Conservation (phyloP, 2,113 vertebrate species). For the Pholis gunnellus region DNA sequence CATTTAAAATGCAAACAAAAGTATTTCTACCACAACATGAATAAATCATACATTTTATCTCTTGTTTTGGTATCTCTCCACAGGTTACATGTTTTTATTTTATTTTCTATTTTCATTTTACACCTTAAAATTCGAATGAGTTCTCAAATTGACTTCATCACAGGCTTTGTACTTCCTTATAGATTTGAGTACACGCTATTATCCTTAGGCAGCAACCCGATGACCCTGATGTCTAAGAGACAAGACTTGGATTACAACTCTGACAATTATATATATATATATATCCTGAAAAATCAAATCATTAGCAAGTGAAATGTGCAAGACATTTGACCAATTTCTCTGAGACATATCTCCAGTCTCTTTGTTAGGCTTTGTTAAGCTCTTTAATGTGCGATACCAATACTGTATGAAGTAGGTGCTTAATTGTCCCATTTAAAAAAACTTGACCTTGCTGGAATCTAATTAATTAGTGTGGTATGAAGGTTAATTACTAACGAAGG, state of each 20-base stretch:
- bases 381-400: constrained; percentile 49
- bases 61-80: neutral
- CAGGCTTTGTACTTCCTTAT: neutral
- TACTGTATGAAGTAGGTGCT: constrained; percentile 58
- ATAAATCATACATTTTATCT: neutral
- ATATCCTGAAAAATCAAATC: neutral
- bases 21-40: neutral
- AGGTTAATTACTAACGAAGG: constrained; percentile 86
- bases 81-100: neutral
- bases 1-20: neutral
- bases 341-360: constrained; percentile 1
- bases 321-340: neutral
- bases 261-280: neutral
- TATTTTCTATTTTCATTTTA: neutral
- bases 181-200: neutral
- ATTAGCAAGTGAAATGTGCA: neutral
- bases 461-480: constrained; percentile 86
- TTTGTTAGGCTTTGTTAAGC: constrained; percentile 53
- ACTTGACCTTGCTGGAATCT: constrained; percentile 84
- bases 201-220: neutral
- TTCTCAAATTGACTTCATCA: neutral
- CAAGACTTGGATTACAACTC: neutral
- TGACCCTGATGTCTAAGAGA: too few species aligned
- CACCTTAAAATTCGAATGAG: neutral
- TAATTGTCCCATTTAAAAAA: constrained; percentile 85